phyloP scores from a whole-genome alignment of 2,113 vertebrate species.

The rabbit (Oryctolagus cuniculus) region mOryCun1.1 NC_091434.1:145686001-145686500 shows the following conservation, averaged over 20 bases:
- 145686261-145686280: conserved; percentile 70
- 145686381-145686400: conserved; percentile 78
- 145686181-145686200: conserved; percentile 48
- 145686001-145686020: conserved; percentile 72
- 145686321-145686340: conserved; percentile 77
- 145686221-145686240: conserved; percentile 42
- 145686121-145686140: neutral
- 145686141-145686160: neutral
- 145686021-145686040: neutral
- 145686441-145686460: conserved; percentile 23
- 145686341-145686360: conserved; percentile 63
- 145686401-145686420: conserved; percentile 72
- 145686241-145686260: conserved; percentile 68
- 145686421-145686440: conserved; percentile 54
- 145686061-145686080: neutral
- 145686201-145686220: neutral
- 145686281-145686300: conserved; percentile 79
- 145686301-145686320: conserved; percentile 76
- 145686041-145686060: neutral
- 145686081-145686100: neutral
- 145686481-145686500: conserved; percentile 42
- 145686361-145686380: conserved; percentile 58
- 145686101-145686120: neutral
- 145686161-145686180: conserved; percentile 34
- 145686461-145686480: conserved; percentile 64